A percentile compares a stretch with the other conserved stretches of the same genome.
phyloP scores from a whole-genome alignment of 2,113 vertebrate species.

The Grantiella picta region DNA sequence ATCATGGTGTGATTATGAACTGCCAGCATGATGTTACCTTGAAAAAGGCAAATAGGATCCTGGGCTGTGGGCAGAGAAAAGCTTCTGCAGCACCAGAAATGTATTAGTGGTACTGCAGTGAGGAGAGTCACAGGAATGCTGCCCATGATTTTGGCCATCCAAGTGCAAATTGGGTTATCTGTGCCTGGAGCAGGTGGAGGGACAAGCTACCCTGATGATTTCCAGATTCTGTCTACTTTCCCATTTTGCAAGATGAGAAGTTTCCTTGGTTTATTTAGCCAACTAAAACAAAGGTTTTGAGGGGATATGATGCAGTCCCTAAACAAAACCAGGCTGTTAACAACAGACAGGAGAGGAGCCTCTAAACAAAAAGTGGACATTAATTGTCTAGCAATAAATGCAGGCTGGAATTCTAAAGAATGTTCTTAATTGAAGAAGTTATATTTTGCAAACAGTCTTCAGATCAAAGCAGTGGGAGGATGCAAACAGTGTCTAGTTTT shows the following conservation, averaged over 20 bases:
- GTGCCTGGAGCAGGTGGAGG: neutral
- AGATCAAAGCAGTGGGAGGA: neutral
- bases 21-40: neutral
- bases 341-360: neutral
- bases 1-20: neutral
- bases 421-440: neutral
- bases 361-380: neutral
- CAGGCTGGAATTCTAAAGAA: neutral
- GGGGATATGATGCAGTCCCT: neutral
- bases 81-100: neutral
- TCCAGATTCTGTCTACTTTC: neutral
- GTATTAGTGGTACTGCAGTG: neutral
- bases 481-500: neutral
- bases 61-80: neutral
- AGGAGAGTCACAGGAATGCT: neutral
- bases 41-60: neutral
- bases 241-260: neutral
- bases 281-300: neutral
- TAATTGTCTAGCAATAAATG: neutral
- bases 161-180: neutral
- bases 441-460: neutral
- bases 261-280: neutral
- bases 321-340: neutral
- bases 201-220: neutral
- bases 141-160: neutral